phyloP scores from a whole-genome alignment of 2,113 vertebrate species.

The Illadopsis cleaveri region DNA sequence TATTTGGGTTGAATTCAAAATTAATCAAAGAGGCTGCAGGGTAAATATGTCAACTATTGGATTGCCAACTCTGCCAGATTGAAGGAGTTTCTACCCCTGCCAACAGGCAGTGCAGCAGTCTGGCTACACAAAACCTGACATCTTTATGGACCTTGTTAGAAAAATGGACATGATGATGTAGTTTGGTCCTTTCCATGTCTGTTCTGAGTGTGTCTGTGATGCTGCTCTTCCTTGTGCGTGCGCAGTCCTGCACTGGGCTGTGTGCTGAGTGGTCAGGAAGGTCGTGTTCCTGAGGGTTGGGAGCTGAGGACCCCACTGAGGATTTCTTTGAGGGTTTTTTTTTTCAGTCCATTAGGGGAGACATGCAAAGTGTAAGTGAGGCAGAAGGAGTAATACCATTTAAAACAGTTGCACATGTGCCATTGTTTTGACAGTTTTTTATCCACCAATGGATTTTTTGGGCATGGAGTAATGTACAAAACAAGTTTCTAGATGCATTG shows the following conservation, averaged over 20 bases:
- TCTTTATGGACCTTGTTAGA: background rate
- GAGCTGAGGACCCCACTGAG: rapidly evolving
- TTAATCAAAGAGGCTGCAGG: conserved; percentile 35
- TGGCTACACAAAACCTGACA: background rate
- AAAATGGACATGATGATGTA: background rate
- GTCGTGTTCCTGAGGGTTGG: rapidly evolving
- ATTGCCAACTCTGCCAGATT: conserved; percentile 2
- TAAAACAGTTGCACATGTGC: background rate
- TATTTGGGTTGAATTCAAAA: conserved; percentile 56
- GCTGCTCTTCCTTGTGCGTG: rapidly evolving
- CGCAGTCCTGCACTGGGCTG: rapidly evolving
- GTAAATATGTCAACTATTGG: conserved; percentile 51
- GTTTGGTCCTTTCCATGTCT: background rate
- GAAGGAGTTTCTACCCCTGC: conserved; percentile 38
- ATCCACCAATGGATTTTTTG: background rate
- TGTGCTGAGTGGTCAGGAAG: background rate
- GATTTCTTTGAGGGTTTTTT: background rate
- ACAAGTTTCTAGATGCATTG: background rate
- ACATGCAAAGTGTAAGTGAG: background rate
- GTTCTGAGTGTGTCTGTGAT: background rate
- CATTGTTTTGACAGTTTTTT: background rate
- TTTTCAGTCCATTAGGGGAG: background rate
- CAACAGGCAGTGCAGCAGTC: background rate
- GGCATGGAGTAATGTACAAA: background rate
- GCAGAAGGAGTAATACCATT: background rate